Evolutionary conservation across 2,113 vertebrate species (phyloP).

Genomic region (Pseudopipra pipra): DNA sequence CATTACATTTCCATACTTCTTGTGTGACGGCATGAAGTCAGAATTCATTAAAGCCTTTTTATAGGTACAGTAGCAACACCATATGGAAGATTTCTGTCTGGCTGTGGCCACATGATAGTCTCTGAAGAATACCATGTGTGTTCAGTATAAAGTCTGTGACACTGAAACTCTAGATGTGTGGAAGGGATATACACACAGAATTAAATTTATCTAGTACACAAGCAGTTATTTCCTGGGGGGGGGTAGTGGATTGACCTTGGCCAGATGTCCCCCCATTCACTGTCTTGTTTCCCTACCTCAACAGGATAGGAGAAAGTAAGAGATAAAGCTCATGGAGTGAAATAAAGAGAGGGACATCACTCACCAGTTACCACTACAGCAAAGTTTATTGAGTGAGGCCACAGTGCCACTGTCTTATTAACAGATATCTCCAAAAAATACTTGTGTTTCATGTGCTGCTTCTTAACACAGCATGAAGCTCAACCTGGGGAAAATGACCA

Average conservation of each 20-base stretch:
- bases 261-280: background rate
- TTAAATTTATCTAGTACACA: background rate
- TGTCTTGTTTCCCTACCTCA: background rate
- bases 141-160: background rate
- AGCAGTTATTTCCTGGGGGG: background rate
- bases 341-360: background rate
- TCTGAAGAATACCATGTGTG: conserved; percentile 1
- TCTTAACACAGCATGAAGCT: background rate
- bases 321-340: background rate
- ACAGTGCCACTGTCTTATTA: background rate
- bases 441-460: background rate
- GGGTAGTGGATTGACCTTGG: background rate
- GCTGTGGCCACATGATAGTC: background rate
- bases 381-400: background rate
- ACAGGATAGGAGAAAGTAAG: background rate
- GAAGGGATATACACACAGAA: background rate
- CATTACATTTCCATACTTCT: background rate
- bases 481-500: background rate
- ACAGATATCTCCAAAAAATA: background rate
- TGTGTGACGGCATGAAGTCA: background rate
- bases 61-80: conserved; percentile 36
- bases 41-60: conserved; percentile 59
- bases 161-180: background rate
- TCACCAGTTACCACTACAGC: background rate
- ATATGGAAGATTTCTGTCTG: conserved; percentile 46